Evolutionary conservation across 1,140 invertebrate species (phyloP).

Genomic region (Camponotus floridanus): DNA sequence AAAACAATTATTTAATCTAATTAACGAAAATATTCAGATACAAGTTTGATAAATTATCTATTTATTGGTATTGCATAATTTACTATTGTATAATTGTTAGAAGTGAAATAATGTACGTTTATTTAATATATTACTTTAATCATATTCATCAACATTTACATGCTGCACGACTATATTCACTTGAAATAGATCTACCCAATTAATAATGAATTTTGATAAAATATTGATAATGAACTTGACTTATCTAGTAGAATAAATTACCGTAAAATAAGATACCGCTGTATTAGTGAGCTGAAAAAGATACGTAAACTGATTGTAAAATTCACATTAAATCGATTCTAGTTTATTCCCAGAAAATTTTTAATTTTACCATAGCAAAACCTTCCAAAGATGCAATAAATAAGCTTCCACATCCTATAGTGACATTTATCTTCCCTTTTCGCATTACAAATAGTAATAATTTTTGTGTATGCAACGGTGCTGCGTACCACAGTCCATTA

Average conservation of each 20-base stretch:
- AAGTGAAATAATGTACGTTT: no score
- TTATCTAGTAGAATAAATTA: slow-evolving; percentile 20
- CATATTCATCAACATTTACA: not conserved
- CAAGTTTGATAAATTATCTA: no score
- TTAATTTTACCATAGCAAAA: slow-evolving; percentile 41
- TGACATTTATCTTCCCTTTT: slow-evolving; percentile 19
- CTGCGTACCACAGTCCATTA: slow-evolving; percentile 35
- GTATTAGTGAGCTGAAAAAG: slow-evolving; percentile 20
- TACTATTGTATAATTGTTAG: no score
- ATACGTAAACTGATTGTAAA: no score
- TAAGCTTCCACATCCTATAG: slow-evolving; percentile 12
- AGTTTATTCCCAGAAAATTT: not conserved
- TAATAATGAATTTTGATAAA: not conserved
- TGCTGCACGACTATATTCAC: no score
- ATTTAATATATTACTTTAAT: no score
- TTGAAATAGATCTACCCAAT: no score
- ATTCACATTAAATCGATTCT: no score
- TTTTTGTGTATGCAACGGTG: slow-evolving; percentile 41
- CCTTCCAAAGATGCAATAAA: slow-evolving; percentile 38
- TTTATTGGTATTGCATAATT: no score
- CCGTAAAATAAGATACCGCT: slow-evolving; percentile 35
- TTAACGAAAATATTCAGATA: no score
- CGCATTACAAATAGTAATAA: slow-evolving; percentile 41
- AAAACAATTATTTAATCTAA: no score
- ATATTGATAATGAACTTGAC: no score